Conservation (phyloP, 2,888 invertebrate species). For the Lycia hirtaria region DNA sequence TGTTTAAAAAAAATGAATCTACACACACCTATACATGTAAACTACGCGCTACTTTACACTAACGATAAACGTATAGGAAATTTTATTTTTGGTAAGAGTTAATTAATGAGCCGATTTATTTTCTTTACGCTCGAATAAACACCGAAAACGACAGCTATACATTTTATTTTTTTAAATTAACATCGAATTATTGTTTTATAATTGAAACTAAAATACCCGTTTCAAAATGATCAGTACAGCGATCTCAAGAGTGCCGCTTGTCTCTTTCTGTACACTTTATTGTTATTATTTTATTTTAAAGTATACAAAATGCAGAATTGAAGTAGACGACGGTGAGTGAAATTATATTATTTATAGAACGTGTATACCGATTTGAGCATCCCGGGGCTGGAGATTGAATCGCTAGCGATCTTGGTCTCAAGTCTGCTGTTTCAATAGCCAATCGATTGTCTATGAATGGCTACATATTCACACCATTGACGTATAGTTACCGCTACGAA, state of each 20-base stretch:
- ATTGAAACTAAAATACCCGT: conserved; percentile 16
- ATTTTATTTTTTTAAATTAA: conserved; percentile 4
- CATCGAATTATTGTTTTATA: conserved; percentile 5
- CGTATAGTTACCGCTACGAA: too few relatives aligned
- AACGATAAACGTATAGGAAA: conserved; percentile 35
- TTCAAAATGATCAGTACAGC: conserved; percentile 6
- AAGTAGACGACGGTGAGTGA: conserved; percentile 16
- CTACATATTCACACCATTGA: too few relatives aligned
- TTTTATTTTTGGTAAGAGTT: conserved; percentile 39
- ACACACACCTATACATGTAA: conserved; percentile 31
- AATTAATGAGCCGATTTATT: conserved; percentile 20
- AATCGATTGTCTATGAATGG: too few relatives aligned
- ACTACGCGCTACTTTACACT: conserved; percentile 36
- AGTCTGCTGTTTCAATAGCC: too few relatives aligned
- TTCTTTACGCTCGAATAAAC: background rate
- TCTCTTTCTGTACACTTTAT: conserved; percentile 1
- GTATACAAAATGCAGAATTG: conserved; percentile 15
- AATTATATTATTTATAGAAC: background rate
- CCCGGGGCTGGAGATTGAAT: background rate
- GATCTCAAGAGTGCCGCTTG: conserved; percentile 1
- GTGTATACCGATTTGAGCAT: conserved; percentile 12
- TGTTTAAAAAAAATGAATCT: conserved; percentile 11
- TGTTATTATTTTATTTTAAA: too few relatives aligned
- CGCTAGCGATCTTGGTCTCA: too few relatives aligned
- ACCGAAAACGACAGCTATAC: conserved; percentile 16